Conservation (phyloP, 2,113 vertebrate species). For the Probosciger aterrimus region DNA sequence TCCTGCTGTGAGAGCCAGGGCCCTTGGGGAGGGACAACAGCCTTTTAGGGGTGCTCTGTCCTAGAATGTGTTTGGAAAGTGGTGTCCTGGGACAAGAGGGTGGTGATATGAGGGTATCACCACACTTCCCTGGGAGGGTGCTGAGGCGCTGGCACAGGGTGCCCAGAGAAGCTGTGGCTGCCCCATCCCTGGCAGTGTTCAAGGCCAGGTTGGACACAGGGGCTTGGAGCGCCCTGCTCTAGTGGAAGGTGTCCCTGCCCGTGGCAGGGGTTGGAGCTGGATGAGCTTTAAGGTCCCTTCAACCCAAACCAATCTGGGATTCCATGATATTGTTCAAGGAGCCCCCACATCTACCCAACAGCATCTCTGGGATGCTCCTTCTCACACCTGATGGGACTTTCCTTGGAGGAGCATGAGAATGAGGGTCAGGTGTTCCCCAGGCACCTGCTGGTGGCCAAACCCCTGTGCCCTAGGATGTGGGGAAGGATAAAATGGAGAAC, state of each 20-base stretch:
- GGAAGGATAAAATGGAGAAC: background rate
- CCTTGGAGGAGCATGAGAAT: rapidly evolving
- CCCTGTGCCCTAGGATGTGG: background rate
- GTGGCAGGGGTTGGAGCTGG: background rate
- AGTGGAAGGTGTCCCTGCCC: background rate
- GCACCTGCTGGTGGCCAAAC: background rate
- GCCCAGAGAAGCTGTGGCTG: background rate
- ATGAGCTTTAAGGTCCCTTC: background rate
- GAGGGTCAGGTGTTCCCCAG: background rate
- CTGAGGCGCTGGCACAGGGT: background rate
- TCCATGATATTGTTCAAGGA: background rate
- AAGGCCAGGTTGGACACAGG: background rate
- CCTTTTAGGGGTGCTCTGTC: background rate
- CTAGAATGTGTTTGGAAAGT: rapidly evolving
- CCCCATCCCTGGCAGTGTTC: background rate
- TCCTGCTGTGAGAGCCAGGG: background rate
- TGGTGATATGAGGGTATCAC: background rate
- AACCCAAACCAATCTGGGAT: background rate
- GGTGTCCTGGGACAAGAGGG: background rate
- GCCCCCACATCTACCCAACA: background rate
- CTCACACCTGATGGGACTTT: background rate
- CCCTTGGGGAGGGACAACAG: rapidly evolving
- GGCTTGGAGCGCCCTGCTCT: background rate
- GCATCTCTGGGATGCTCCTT: background rate
- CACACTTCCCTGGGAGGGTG: background rate